phyloP scores from a whole-genome alignment of 1,140 invertebrate genomes.

The Centruroides vittatus region DNA sequence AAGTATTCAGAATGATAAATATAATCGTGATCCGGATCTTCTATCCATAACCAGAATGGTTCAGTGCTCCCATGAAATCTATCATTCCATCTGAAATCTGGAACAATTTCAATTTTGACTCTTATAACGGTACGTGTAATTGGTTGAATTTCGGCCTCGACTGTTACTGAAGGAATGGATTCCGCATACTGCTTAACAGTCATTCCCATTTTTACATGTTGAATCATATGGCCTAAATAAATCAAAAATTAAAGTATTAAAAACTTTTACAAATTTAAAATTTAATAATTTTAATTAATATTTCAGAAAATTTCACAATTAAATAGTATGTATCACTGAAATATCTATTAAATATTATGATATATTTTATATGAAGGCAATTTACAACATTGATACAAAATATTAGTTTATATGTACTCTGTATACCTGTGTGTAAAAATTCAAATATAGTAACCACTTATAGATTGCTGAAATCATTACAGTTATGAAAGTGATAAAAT shows the following conservation, averaged over 20 bases:
- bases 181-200: slow-evolving; percentile 61
- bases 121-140: slow-evolving; percentile 80
- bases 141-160: slow-evolving; percentile 77
- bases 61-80: slow-evolving; percentile 69
- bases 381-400: no score
- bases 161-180: slow-evolving; percentile 66
- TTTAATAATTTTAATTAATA: no score
- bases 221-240: slow-evolving; percentile 49
- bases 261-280: no score
- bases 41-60: slow-evolving; percentile 95
- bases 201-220: slow-evolving; percentile 56
- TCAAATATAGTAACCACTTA: no score
- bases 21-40: slow-evolving; percentile 81
- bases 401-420: no score
- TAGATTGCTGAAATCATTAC: no score
- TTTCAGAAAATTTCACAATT: no score
- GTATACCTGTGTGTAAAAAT: no score
- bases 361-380: no score
- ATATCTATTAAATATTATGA: no score
- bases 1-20: slow-evolving; percentile 97
- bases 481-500: no score
- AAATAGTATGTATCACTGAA: no score
- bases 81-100: slow-evolving; percentile 85
- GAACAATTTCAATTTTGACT: slow-evolving; percentile 63
- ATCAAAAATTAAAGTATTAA: slow-evolving; percentile 8